Percentiles rank a stretch among this genome's conserved stretches.
Evolutionary conservation across 1,140 invertebrate genomes (phyloP).

Genomic region (Drosophila kepulauana): DNA sequence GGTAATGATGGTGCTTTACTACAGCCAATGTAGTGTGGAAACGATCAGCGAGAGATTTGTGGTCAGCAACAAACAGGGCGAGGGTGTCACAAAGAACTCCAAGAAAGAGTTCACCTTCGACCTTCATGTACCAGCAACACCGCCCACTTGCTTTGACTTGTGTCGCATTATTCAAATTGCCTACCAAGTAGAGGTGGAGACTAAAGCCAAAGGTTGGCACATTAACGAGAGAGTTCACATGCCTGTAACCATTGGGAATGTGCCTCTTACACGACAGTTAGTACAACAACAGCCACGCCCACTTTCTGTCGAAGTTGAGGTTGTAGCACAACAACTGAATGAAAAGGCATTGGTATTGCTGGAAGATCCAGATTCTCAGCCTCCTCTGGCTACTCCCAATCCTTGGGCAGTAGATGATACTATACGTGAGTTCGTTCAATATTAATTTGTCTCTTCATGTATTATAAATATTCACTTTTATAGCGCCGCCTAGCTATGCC

Average conservation of each 20-base stretch:
- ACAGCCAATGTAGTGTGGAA: conserved; percentile 85
- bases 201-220: conserved; percentile 84
- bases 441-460: neutral
- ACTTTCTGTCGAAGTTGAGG: conserved; percentile 31
- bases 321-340: conserved; percentile 54
- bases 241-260: conserved; percentile 87
- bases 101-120: conserved; percentile 67
- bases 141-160: conserved; percentile 89
- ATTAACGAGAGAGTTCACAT: conserved; percentile 85
- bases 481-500: conserved; percentile 62
- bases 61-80: conserved; percentile 85
- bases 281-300: conserved; percentile 41
- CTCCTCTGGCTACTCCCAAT: neutral
- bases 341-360: conserved; percentile 57
- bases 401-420: conserved; percentile 59
- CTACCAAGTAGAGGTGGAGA: conserved; percentile 88
- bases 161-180: conserved; percentile 90
- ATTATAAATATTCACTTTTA: neutral
- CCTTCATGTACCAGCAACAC: conserved; percentile 88
- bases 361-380: conserved; percentile 2
- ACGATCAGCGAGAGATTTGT: conserved; percentile 86
- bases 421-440: conserved; percentile 44
- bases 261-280: conserved; percentile 81
- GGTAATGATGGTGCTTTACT: conserved; percentile 84
- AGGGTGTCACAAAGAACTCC: conserved; percentile 84